Base-by-base conservation (phyloP, 2,113 vertebrate species). In the Dicaeum eximium region DNA sequence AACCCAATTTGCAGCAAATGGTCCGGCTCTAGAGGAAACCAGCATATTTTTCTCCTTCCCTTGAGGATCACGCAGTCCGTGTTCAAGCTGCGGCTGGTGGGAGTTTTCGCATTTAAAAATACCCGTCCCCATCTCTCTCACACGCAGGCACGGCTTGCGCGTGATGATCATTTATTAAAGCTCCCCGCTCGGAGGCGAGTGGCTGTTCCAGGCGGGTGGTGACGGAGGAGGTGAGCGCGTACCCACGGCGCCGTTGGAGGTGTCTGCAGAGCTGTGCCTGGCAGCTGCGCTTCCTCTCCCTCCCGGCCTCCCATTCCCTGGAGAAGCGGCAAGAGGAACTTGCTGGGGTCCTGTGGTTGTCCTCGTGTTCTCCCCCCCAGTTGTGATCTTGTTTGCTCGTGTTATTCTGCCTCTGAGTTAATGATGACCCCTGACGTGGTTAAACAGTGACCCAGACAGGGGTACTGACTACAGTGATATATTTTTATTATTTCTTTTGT, bases 61-160 rank as follows among this genome's bases (percentile, higher is more conserved):
- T 73, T 13, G 11, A 78, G 86, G 88, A 96, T 95, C 86, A 54
- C 2, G 35, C 90, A 83, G 83, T 20, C 93, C 23, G 0, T 78
- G 61, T 67, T 93, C 44, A 53, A 25, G 35, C 90, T 38, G 93
- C 2, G 13, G 92, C 92, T 90, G 86, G 90, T 93, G 96, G 94
- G 95, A 96, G 93, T 94, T 90, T 90, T 90, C 3, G 5, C 2
- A 2, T 90, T 96, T 96, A 97, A 96, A 97, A 96, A 96, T 95
- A 97, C 82, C 74, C 48, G 1, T 94, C 53, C 51, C 61, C 60
- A 42, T 88, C 90, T 90, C 85, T 82, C 67, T 88, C 72, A 2
- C 90, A 38, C 67, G 8, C 66, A 33, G 62, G 82, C 92, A n/a
- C 13, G 35, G 81, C 86, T 82, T 3, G 85, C 6, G 66, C 57